Conservation (phyloP, 2,113 vertebrate species). For the Chaetorhynchus papuensis region DNA sequence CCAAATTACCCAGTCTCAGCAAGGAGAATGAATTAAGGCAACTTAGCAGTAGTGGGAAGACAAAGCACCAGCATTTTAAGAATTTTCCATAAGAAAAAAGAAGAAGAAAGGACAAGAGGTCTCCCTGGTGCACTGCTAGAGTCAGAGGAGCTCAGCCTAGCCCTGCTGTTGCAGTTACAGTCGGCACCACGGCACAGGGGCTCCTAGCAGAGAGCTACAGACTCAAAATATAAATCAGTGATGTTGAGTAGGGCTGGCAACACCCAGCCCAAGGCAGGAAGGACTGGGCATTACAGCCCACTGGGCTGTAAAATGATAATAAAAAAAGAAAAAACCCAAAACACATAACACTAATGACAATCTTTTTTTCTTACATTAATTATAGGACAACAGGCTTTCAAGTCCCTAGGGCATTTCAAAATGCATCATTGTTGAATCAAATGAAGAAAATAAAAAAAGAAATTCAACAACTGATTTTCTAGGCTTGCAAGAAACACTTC, state of each 20-base stretch:
- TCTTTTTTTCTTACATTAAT: not conserved
- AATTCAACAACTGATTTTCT: not conserved
- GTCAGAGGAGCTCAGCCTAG: not conserved
- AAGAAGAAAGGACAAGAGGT: not conserved
- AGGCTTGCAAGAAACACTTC: not conserved
- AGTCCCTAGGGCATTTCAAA: not conserved
- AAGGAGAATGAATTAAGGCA: not conserved
- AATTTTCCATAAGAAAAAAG: not conserved
- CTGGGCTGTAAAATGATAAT: not conserved
- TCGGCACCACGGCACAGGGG: accelerated
- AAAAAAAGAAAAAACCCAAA: not conserved
- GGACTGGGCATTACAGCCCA: not conserved
- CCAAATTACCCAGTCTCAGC: not conserved
- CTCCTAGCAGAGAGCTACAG: not conserved
- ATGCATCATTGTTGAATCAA: not conserved
- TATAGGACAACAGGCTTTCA: not conserved
- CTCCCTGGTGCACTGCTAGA: accelerated
- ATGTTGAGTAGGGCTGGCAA: not conserved
- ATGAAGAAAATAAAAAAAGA: not conserved
- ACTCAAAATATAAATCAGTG: not conserved
- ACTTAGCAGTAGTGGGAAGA: not conserved
- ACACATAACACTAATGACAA: not conserved
- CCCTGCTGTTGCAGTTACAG: accelerated
- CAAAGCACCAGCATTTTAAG: not conserved
- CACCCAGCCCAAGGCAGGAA: not conserved